Percentiles rank a stretch among this genome's conserved stretches.
These are phyloP conservation scores for Amphiprion percula DNA, from an alignment of 2,113 vertebrate species.

Conservation along the genomic window DNA sequence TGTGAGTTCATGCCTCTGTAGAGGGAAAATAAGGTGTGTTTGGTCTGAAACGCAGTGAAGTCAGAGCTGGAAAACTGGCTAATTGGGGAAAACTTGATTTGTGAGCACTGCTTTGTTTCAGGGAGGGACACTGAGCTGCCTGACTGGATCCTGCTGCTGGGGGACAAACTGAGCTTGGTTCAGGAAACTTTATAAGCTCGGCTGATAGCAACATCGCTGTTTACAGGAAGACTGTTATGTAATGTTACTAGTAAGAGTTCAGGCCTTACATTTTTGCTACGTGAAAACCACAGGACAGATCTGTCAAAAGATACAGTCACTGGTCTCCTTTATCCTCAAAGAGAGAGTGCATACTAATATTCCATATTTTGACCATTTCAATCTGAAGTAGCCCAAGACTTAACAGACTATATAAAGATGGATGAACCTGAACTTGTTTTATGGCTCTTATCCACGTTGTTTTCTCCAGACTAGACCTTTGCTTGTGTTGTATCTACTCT, in stretches of 20 bases:
- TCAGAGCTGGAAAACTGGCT: slow-evolving; percentile 55
- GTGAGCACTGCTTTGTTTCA: slow-evolving; percentile 59
- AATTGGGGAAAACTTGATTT: slow-evolving; percentile 58
- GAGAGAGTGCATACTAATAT: too few species aligned
- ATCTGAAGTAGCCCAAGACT: too few species aligned
- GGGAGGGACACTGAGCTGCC: slow-evolving; percentile 6
- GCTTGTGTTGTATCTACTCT: too few species aligned
- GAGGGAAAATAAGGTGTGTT: slow-evolving; percentile 52
- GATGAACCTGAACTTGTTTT: too few species aligned
- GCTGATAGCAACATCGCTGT: slow-evolving; percentile 10
- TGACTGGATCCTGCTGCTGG: slow-evolving; percentile 38
- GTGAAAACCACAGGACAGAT: too few species aligned
- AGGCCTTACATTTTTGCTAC: too few species aligned
- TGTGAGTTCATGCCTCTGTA: slow-evolving; percentile 25
- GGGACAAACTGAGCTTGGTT: slow-evolving; percentile 17
- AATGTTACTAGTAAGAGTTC: not conserved
- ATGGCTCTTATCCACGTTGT: too few species aligned
- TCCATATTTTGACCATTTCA: too few species aligned
- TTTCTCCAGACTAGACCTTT: too few species aligned
- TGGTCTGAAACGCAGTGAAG: slow-evolving; percentile 36
- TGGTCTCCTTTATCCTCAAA: too few species aligned
- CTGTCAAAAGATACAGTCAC: too few species aligned
- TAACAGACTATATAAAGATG: too few species aligned
- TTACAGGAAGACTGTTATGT: not conserved
- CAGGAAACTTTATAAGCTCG: not conserved